phyloP scores from a whole-genome alignment of 2,797 vertebrate species.

The Oreochromis mossambicus region DNA sequence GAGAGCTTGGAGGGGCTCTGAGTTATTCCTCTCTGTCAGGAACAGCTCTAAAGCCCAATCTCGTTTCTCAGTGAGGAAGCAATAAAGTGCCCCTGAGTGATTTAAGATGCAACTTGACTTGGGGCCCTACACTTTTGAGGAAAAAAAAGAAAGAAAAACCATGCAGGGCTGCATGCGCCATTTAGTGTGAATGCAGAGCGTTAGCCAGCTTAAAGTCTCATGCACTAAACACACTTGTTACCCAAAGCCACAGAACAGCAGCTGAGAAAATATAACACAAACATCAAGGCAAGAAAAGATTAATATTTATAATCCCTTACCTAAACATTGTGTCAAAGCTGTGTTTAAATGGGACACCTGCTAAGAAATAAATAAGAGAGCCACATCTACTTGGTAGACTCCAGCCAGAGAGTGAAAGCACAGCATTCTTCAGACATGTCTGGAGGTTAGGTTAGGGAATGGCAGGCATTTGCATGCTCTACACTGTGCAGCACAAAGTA shows the following conservation, averaged over 20 bases:
- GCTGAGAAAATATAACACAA: conserved; percentile 53
- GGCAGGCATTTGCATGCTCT: background rate
- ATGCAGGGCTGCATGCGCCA: conserved; percentile 9
- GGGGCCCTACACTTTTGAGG: conserved; percentile 46
- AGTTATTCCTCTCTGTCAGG: conserved; percentile 53
- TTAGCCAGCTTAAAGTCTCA: conserved; percentile 36
- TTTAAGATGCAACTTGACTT: conserved; percentile 54
- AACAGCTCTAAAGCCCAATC: conserved; percentile 47
- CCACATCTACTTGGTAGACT: conserved; percentile 10
- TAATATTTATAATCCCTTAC: conserved; percentile 49
- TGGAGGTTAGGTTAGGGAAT: conserved; percentile 1
- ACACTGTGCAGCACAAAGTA: background rate
- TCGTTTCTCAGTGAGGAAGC: conserved; percentile 64
- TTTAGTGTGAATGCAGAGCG: conserved; percentile 40
- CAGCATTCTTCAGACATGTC: conserved; percentile 8
- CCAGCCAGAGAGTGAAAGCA: background rate
- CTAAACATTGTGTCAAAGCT: conserved; percentile 52
- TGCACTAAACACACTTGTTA: conserved; percentile 36
- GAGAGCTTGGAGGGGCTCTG: conserved; percentile 21
- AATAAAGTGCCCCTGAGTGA: conserved; percentile 56
- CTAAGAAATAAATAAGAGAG: conserved; percentile 47
- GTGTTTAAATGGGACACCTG: conserved; percentile 45
- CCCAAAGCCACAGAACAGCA: conserved; percentile 29
- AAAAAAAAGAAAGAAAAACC: conserved; percentile 6
- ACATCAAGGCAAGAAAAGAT: conserved; percentile 39